A percentile compares a stretch with the other conserved stretches of the same genome.
These are phyloP conservation scores for Brachyistius frenatus DNA, from an alignment of 2,113 vertebrate species.

Conservation along the genomic window DNA sequence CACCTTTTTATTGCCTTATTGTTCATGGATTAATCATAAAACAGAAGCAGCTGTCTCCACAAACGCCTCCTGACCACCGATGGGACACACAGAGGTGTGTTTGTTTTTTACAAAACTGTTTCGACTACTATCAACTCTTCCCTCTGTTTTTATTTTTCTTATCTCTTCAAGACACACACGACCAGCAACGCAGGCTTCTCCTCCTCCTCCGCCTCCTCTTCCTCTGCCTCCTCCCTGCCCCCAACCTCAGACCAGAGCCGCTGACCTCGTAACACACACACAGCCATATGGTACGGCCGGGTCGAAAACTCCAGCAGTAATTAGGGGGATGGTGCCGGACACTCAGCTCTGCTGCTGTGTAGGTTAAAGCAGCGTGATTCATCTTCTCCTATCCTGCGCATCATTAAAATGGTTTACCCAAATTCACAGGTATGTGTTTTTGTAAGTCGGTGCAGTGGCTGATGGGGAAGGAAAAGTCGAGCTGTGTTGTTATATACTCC, in stretches of 20 bases:
- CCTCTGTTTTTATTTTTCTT: conserved; percentile 66
- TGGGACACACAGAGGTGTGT: neutral
- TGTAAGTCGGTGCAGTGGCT: neutral
- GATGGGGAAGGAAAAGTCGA: neutral
- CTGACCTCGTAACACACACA: conserved; percentile 72
- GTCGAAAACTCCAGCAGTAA: conserved; percentile 62
- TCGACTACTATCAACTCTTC: conserved; percentile 49
- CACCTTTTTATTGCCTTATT: too few relatives aligned
- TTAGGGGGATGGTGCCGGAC: conserved; percentile 71
- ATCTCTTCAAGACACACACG: conserved; percentile 68
- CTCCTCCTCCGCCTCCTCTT: conserved; percentile 34
- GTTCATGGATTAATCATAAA: neutral
- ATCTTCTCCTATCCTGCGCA: conserved; percentile 9
- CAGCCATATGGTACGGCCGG: conserved; percentile 75
- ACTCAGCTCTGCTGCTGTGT: conserved; percentile 48
- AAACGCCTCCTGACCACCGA: neutral
- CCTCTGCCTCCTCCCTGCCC: conserved; percentile 7
- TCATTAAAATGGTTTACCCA: conserved; percentile 9
- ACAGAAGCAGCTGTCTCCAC: neutral
- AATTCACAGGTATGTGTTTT: conserved; percentile 50
- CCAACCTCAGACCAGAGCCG: conserved; percentile 55
- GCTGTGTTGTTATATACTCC: conserved; percentile 19
- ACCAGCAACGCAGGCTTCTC: conserved; percentile 49
- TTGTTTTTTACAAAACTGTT: conserved; percentile 42
- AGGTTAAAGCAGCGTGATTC: conserved; percentile 41